Percentiles rank a stretch among this genome's conserved stretches.
Conservation (phyloP, 2,888 invertebrate species). For the Thera obeliscata region DNA sequence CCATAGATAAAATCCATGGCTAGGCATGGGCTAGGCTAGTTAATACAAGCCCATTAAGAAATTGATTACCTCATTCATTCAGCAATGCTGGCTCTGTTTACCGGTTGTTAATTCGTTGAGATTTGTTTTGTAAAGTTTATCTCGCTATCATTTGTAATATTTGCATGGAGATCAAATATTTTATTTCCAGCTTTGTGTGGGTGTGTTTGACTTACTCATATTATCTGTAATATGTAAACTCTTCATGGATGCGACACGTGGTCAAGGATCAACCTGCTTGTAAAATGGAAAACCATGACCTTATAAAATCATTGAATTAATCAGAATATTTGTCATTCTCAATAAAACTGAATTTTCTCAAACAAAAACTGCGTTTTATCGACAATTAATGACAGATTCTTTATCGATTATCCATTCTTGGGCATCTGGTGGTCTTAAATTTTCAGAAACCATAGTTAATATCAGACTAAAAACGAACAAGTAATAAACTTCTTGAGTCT, state of each 20-base stretch:
- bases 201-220: slow-evolving; percentile 17
- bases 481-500: neutral
- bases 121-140: neutral
- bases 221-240: slow-evolving; percentile 12
- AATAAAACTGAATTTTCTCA: too few relatives aligned
- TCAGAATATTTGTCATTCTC: too few relatives aligned
- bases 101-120: neutral
- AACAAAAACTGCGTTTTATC: too few relatives aligned
- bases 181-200: slow-evolving; percentile 26
- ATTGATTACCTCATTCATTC: slow-evolving; percentile 18
- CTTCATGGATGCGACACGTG: slow-evolving; percentile 9
- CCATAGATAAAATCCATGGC: slow-evolving; percentile 28
- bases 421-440: too few relatives aligned
- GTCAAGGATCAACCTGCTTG: neutral
- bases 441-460: too few relatives aligned
- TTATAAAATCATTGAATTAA: neutral
- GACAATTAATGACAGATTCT: too few relatives aligned
- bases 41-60: neutral
- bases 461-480: neutral
- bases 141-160: slow-evolving; percentile 13
- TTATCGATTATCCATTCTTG: too few relatives aligned
- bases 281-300: neutral
- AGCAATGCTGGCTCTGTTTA: slow-evolving; percentile 3
- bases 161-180: too few relatives aligned
- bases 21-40: too few relatives aligned